Evolutionary conservation across 2,113 vertebrate genomes (phyloP), one percentile per base, ranked within the genome.

Genomic region (Pogona vitticeps): DNA sequence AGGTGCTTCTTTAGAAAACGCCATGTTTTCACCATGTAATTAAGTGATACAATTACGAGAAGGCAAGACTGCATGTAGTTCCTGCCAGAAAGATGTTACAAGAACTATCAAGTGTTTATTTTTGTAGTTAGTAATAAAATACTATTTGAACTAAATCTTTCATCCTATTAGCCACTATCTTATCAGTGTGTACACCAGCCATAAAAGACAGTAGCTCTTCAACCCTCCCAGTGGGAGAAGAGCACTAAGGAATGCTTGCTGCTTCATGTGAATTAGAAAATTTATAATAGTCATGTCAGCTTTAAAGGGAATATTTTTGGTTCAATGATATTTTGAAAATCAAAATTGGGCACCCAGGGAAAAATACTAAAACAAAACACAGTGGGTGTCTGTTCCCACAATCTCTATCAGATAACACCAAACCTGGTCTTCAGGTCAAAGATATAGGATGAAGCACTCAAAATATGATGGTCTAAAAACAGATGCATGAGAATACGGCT

Each of bases 71-170:
- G 7, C 33, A 20, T 38, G 91, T 65, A 88, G 90, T 88, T 82
- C 56, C 68, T 86, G 83, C 59, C 38, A 90, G 84, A 71, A 38
- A 91, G 88, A 81, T 33, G 72, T 77, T 84, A 73, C 68, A 40
- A n/a, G 10, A 17, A 67, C 13, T 42, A 42, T 58, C 52, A 84
- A 67, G 18, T 56, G 26, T 42, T 88, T 88, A 75, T 52, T 3
- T 94, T 93, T 89, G 87, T 70, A 83, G 76, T 68, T 91, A 65
- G 88, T 5, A 12, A 80, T 86, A 87, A 91, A 88, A 88, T 85
- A 90, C 67, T 59, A 56, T 76, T 90, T 6, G 0, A 86, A 84
- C 63, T 86, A 93, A 92, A 91, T 73, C 67, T 90, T 88, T 89
- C 75, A 80, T 80, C 42, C 33, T 52, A 40, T 58, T 80, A 56